A percentile compares a stretch with the other conserved stretches of the same genome.
Evolutionary conservation across 2,797 vertebrate genomes (phyloP).

Genomic region (Rhinatrema bivittatum): DNA sequence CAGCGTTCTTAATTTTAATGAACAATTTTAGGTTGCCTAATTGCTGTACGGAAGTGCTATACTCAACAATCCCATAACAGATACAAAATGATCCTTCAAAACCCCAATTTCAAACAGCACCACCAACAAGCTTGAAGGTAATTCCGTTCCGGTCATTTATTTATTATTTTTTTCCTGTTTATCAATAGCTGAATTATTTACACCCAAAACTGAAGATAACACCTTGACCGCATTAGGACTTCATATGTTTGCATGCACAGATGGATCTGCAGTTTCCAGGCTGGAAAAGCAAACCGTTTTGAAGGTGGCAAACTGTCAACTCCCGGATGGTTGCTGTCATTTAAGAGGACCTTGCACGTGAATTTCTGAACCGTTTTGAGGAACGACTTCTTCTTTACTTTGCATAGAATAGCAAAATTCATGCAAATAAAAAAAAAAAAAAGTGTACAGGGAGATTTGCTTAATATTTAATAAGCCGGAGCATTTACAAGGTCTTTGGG

Average conservation of each 20-base stretch:
- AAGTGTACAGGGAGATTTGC: constrained; percentile 58
- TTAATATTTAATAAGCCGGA: constrained; percentile 68
- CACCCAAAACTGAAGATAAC: too few species aligned
- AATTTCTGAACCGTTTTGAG: constrained; percentile 72
- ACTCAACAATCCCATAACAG: too few species aligned
- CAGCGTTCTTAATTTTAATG: too few species aligned
- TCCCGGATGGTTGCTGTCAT: constrained; percentile 67
- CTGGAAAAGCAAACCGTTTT: constrained; percentile 54
- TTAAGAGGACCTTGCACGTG: constrained; percentile 57
- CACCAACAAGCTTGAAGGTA: too few species aligned
- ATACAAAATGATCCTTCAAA: too few species aligned
- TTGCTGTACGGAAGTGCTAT: too few species aligned
- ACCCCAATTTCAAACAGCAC: too few species aligned
- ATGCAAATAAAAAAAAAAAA: constrained; percentile 69
- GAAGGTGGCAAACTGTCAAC: constrained; percentile 67
- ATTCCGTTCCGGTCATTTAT: too few species aligned
- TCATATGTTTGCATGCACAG: constrained; percentile 33
- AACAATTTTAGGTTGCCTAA: too few species aligned
- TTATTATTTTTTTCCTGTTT: too few species aligned
- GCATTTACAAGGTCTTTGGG: constrained; percentile 63
- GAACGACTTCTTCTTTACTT: constrained; percentile 61
- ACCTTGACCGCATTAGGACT: too few species aligned
- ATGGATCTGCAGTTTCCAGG: constrained; percentile 48
- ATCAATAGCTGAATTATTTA: too few species aligned
- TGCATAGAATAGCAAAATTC: constrained; percentile 64